Percentiles rank a stretch among this genome's conserved stretches.
These are phyloP conservation scores for Drosophila pseudotalamancana DNA, from an alignment of 2,888 invertebrate genomes.

Conservation along the genomic window DNA sequence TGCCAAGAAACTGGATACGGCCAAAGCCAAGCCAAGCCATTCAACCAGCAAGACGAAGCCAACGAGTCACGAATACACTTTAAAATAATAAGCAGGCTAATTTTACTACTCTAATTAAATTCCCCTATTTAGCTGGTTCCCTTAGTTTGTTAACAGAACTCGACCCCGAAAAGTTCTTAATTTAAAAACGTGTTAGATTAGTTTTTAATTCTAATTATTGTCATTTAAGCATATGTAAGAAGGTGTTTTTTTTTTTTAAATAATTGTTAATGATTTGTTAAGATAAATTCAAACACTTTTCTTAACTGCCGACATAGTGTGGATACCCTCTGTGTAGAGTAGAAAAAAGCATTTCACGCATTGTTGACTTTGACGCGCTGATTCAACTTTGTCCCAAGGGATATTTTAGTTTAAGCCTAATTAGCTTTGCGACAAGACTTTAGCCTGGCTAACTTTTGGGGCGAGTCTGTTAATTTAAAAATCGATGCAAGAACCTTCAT, in stretches of 20 bases:
- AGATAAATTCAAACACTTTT: no score
- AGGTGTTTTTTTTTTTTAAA: not conserved
- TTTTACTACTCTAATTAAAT: no score
- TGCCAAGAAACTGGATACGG: slow-evolving; percentile 52
- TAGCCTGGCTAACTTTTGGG: slow-evolving; percentile 49
- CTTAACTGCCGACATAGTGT: slow-evolving; percentile 3
- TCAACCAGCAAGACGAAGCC: not conserved
- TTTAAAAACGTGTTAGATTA: no score
- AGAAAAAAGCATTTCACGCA: slow-evolving; percentile 67
- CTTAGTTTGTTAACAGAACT: no score
- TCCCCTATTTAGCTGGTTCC: no score
- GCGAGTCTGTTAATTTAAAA: slow-evolving; percentile 73
- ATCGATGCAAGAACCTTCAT: slow-evolving; percentile 75
- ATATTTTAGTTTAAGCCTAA: slow-evolving; percentile 74
- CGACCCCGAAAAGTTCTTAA: no score
- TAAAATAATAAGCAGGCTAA: not conserved
- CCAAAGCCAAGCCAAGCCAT: not conserved
- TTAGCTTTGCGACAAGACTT: slow-evolving; percentile 64
- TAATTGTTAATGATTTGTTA: no score
- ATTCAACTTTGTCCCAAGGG: slow-evolving; percentile 64
- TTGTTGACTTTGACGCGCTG: slow-evolving; percentile 70
- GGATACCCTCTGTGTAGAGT: slow-evolving; percentile 22
- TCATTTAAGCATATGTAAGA: no score
- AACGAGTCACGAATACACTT: slow-evolving; percentile 30
- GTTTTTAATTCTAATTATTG: no score